Conservation (phyloP, 1,140 invertebrate species). For the Nautilus pompilius region DNA sequence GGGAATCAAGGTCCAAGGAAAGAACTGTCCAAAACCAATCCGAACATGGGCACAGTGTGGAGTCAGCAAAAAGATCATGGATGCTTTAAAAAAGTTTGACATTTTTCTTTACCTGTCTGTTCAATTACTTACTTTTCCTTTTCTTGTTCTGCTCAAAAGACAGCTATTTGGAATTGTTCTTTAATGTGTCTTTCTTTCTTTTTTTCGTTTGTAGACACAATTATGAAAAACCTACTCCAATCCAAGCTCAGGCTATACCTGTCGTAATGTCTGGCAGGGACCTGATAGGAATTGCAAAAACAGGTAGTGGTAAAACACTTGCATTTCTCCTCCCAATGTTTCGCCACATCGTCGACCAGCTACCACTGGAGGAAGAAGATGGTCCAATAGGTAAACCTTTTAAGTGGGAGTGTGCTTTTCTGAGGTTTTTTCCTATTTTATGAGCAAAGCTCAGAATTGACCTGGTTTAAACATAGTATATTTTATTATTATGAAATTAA, state of each 20-base stretch:
- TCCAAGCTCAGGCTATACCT: constrained; percentile 97
- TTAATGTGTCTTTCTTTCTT: neutral
- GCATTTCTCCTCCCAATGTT: constrained; percentile 99
- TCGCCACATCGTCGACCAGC: constrained; percentile 94
- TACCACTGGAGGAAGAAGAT: constrained; percentile 87
- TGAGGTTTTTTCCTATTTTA: too few species aligned
- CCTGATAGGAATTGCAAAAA: constrained; percentile 98
- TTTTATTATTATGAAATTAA: too few species aligned
- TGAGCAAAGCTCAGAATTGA: too few species aligned
- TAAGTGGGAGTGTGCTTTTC: too few species aligned
- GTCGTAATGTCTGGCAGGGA: constrained; percentile 97
- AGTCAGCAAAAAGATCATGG: constrained; percentile 93
- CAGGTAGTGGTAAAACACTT: constrained; percentile 97
- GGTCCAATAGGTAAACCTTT: constrained; percentile 89
- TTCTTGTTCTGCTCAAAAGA: too few species aligned
- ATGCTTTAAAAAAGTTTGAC: constrained; percentile 79
- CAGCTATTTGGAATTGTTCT: neutral
- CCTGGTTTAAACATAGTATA: too few species aligned
- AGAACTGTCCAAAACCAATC: constrained; percentile 91
- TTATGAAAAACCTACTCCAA: constrained; percentile 98
- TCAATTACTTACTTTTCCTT: too few species aligned
- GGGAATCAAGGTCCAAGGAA: constrained; percentile 66
- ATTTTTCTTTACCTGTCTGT: constrained; percentile 3
- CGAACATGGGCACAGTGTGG: constrained; percentile 98
- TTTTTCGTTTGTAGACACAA: constrained; percentile 59